Evolutionary conservation across 2,113 vertebrate species (phyloP), one percentile per base, ranked within the genome.

Genomic region (Oncorhynchus tshawytscha): DNA sequence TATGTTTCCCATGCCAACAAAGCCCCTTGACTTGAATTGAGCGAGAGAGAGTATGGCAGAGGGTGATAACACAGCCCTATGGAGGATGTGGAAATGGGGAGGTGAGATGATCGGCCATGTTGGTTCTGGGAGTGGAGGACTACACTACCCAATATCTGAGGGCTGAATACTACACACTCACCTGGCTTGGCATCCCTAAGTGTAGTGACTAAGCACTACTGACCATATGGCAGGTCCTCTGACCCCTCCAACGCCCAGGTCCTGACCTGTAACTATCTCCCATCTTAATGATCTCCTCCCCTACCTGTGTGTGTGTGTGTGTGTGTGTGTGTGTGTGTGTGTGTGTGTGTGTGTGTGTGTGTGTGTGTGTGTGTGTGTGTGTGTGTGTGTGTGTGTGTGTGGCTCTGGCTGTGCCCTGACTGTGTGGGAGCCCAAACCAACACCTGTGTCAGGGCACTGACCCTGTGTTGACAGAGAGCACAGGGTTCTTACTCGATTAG

Each of bases 401-500:
- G 68, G 29, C 15, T 70, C 31, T 70, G 68, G 8, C 12, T 48
- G 34, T 70, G 16, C 39, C 31, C n/a, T 11, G 67, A 8, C 66
- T 87, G 76, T 84, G 87, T 89, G 77, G 78, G 86, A 81, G 80
- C 78, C 83, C 80, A 88, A 89, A 85, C 82, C 87, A 87, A 87
- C 80, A 83, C 81, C 80, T 85, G 86, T 84, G 83, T 87, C 85
- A 88, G 84, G 88, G 76, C 77, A 84, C 66, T 80, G 84, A 86
- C 82, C 75, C 77, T 71, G 81, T 89, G 90, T 91, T 92, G 90
- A 91, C 48, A 22, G 87, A 89, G 82, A 89, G 75, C 78, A 76
- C 71, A 67, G 72, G 12, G 67, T 81, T 86, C 84, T 80, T 80
- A 85, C 77, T 85, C 45, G 70, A 72, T 68, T 72, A 70, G 77